These are phyloP conservation scores for Panulirus ornatus DNA, from an alignment of 1,140 invertebrate species.

Conservation along the genomic window DNA sequence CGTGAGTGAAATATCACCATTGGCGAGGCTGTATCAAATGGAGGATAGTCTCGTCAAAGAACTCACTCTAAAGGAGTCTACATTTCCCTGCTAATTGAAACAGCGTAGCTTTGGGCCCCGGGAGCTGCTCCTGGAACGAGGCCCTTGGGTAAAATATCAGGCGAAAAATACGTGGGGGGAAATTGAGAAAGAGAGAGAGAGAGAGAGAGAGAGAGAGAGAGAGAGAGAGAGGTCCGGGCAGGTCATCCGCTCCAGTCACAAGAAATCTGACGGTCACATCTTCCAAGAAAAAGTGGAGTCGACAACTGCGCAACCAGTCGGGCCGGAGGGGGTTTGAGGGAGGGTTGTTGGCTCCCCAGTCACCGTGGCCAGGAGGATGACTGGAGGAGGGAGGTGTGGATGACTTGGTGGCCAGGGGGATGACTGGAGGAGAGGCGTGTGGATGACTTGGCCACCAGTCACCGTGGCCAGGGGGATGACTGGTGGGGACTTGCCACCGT, in stretches of 20 bases:
- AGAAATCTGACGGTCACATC: conserved; percentile 3
- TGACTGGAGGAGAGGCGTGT: neutral
- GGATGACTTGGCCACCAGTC: too few relatives aligned
- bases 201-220: neutral
- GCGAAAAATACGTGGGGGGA: too few relatives aligned
- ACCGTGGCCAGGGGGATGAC: too few relatives aligned
- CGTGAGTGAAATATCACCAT: too few relatives aligned
- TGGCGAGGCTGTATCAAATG: too few relatives aligned
- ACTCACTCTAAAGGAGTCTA: too few relatives aligned
- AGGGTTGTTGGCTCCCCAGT: neutral
- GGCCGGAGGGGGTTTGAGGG: neutral
- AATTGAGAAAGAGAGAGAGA: neutral
- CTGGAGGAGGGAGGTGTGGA: neutral
- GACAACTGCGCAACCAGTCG: neutral
- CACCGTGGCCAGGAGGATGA: neutral
- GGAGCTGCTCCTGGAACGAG: too few relatives aligned
- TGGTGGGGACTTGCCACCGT: neutral
- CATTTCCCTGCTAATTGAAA: too few relatives aligned
- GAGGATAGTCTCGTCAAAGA: too few relatives aligned
- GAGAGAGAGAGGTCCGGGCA: neutral
- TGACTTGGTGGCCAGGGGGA: neutral
- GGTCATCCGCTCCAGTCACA: neutral
- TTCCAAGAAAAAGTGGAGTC: neutral
- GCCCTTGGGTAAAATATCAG: too few relatives aligned
- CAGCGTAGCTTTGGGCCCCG: too few relatives aligned